Evolutionary conservation across 1,140 invertebrate genomes (phyloP).

Genomic region (Euglossa dilemma): DNA sequence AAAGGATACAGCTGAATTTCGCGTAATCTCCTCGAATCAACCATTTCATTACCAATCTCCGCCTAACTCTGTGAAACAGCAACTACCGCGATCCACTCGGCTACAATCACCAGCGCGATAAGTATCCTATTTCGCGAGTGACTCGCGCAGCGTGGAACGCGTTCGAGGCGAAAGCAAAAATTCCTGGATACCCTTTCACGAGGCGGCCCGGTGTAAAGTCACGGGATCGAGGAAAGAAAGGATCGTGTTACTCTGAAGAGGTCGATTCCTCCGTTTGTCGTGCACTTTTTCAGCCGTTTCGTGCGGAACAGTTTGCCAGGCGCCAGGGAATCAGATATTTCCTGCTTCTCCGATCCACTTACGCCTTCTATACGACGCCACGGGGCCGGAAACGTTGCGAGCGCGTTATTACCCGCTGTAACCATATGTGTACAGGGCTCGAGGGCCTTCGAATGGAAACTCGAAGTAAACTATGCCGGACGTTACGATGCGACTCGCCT

Average conservation of each 20-base stretch:
- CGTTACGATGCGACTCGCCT: conserved; percentile 25
- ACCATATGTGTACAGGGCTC: conserved; percentile 41
- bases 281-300: conserved; percentile 10
- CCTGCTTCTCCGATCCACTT: conserved; percentile 29
- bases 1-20: no score
- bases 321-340: conserved; percentile 7
- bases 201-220: neutral
- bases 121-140: no score
- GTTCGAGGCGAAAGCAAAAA: neutral
- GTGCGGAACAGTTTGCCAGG: neutral
- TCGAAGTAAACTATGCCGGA: conserved; percentile 39
- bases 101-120: no score
- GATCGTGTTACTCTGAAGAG: neutral
- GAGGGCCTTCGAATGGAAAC: conserved; percentile 22
- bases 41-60: no score
- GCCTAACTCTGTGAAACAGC: no score
- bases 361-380: neutral
- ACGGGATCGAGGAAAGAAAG: no score
- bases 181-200: neutral
- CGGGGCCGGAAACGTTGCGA: conserved; percentile 11
- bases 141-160: no score
- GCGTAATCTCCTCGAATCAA: no score
- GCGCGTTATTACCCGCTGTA: conserved; percentile 44
- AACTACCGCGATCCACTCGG: no score
- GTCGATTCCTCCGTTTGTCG: conserved; percentile 15